A percentile compares a stretch with the other conserved stretches of the same genome.
Evolutionary conservation across 2,888 invertebrate species (phyloP).

Genomic region (Phalangium opilio): DNA sequence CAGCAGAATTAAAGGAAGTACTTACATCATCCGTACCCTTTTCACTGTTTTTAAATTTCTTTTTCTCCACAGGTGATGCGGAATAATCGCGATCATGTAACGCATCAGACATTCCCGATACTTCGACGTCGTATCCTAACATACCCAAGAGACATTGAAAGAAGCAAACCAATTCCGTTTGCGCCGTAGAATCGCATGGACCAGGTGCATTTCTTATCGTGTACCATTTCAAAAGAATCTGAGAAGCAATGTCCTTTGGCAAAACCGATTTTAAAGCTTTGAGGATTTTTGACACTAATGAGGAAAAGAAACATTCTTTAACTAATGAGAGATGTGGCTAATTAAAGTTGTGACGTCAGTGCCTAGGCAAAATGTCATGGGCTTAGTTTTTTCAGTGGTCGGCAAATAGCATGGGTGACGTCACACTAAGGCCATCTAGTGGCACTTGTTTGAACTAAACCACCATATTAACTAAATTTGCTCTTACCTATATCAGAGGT

Average conservation of each 20-base stretch:
- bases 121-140: conserved; percentile 55
- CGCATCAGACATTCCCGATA: conserved; percentile 33
- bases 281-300: conserved; percentile 48
- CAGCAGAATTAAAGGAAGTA: background rate
- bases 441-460: too few species aligned
- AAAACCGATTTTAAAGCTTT: conserved; percentile 54
- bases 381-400: too few species aligned
- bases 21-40: conserved; percentile 49
- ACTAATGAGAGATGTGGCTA: background rate
- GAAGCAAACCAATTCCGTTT: conserved; percentile 68
- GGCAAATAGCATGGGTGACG: too few species aligned
- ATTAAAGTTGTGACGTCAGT: background rate
- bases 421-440: too few species aligned
- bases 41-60: conserved; percentile 62
- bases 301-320: background rate
- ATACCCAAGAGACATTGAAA: conserved; percentile 41
- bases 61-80: conserved; percentile 41
- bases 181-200: conserved; percentile 52
- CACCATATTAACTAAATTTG: too few species aligned
- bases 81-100: conserved; percentile 33
- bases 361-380: too few species aligned
- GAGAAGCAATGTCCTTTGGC: conserved; percentile 56
- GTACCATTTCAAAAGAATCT: conserved; percentile 68
- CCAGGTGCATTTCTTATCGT: conserved; percentile 74
- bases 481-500: too few species aligned